A percentile compares a stretch with the other conserved stretches of the same genome.
Evolutionary conservation across 2,113 vertebrate genomes (phyloP).

Genomic region (Hippolais icterina): DNA sequence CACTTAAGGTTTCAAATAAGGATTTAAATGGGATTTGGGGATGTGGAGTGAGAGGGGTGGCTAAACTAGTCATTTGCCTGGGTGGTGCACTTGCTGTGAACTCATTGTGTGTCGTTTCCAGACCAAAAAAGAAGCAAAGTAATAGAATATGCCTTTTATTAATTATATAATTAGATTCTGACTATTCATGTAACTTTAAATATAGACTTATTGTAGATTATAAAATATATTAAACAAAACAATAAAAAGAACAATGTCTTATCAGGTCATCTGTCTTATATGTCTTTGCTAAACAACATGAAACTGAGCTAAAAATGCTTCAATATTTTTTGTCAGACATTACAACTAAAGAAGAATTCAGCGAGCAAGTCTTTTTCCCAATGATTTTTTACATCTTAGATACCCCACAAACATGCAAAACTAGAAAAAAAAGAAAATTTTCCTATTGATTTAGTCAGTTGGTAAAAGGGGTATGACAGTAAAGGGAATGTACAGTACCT

Average conservation of each 20-base stretch:
- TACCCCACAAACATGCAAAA: conserved; percentile 60
- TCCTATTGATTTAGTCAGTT: conserved; percentile 68
- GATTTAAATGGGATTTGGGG: conserved; percentile 1
- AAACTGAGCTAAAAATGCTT: background rate
- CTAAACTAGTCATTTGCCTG: background rate
- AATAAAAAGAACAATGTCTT: background rate
- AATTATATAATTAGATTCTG: background rate
- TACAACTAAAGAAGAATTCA: background rate
- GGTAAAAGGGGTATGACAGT: conserved; percentile 76
- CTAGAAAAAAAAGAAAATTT: conserved; percentile 49
- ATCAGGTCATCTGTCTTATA: background rate
- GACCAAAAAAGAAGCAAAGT: background rate
- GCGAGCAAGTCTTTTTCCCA: background rate
- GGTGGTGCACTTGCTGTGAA: background rate
- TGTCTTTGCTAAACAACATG: background rate
- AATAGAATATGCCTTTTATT: background rate
- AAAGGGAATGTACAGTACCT: conserved; percentile 75
- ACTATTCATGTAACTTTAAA: background rate
- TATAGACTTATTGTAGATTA: background rate
- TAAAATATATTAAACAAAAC: background rate
- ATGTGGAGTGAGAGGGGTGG: background rate
- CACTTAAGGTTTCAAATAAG: background rate
- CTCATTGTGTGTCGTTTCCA: background rate
- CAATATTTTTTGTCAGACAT: background rate
- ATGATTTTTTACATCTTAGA: background rate